Conservation (phyloP, 2,888 invertebrate species). For the Parnassius orleans region DNA sequence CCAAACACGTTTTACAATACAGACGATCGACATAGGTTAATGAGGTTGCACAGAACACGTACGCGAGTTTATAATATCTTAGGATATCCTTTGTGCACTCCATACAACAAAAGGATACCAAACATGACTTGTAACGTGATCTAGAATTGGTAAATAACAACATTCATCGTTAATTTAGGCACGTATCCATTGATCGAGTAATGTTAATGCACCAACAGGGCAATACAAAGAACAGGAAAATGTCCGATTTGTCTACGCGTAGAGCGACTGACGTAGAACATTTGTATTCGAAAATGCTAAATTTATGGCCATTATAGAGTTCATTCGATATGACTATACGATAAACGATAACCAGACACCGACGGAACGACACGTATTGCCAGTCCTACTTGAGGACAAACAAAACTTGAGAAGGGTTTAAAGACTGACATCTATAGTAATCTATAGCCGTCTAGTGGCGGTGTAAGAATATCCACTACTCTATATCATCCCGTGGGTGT, state of each 20-base stretch:
- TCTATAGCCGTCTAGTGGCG: too few relatives aligned
- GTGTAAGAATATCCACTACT: too few relatives aligned
- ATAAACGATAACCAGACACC: too few relatives aligned
- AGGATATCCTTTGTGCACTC: constrained; percentile 24
- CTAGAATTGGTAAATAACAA: constrained; percentile 55
- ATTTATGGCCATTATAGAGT: too few relatives aligned
- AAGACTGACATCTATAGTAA: too few relatives aligned
- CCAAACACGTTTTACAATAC: constrained; percentile 8
- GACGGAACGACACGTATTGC: too few relatives aligned
- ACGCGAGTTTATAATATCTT: constrained; percentile 18
- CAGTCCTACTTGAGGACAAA: too few relatives aligned
- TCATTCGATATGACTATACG: too few relatives aligned
- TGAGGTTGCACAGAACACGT: constrained; percentile 20
- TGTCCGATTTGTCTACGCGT: constrained; percentile 40
- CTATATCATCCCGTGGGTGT: too few relatives aligned
- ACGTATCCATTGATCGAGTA: constrained; percentile 43
- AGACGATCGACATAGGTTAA: constrained; percentile 27
- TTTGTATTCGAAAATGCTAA: constrained; percentile 8
- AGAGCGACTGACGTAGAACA: constrained; percentile 28
- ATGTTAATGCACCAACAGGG: constrained; percentile 50
- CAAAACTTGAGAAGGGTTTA: too few relatives aligned
- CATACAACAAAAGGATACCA: constrained; percentile 31
- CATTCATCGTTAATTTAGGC: constrained; percentile 53
- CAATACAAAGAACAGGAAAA: constrained; percentile 68
- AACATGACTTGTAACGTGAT: constrained; percentile 51